Evolutionary conservation across 2,797 vertebrate species (phyloP).

Genomic region (Forpus xanthops): DNA sequence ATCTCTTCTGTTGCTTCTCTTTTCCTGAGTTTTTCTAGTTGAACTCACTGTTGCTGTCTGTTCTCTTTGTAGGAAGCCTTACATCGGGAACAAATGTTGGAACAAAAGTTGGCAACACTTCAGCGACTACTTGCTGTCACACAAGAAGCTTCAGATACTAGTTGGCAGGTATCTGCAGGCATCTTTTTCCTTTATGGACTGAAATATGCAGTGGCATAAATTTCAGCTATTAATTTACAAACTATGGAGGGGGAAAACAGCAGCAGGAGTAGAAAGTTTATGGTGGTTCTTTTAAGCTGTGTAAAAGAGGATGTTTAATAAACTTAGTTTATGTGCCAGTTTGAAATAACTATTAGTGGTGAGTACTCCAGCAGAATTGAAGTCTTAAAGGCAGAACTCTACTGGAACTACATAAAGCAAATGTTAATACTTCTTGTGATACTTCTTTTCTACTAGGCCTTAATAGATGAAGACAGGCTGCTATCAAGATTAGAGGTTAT

Average conservation of each 20-base stretch:
- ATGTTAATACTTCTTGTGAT: slow-evolving; percentile 5
- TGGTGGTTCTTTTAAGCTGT: neutral
- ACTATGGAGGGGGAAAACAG: fast-evolving
- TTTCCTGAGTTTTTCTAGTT: neutral
- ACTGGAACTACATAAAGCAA: neutral
- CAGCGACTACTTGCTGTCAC: slow-evolving; percentile 94
- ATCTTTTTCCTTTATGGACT: neutral
- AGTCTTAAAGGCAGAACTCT: neutral
- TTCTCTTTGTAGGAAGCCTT: slow-evolving; percentile 89
- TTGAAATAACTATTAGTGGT: neutral
- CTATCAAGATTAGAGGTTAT: slow-evolving; percentile 97
- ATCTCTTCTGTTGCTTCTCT: neutral
- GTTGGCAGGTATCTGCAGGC: slow-evolving; percentile 91
- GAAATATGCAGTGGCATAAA: neutral
- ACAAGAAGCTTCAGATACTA: slow-evolving; percentile 98
- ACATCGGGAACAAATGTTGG: slow-evolving; percentile 99
- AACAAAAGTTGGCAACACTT: slow-evolving; percentile 98
- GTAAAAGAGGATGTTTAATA: neutral
- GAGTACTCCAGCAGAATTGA: neutral
- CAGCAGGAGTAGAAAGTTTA: neutral
- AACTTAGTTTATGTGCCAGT: neutral
- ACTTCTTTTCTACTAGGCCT: slow-evolving; percentile 82
- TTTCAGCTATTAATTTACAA: neutral
- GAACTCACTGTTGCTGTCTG: slow-evolving; percentile 25
- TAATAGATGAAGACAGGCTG: slow-evolving; percentile 98